A percentile compares a stretch with the other conserved stretches of the same genome.
Conservation (phyloP, 2,113 vertebrate genomes). For the Vulpes lagopus region DNA sequence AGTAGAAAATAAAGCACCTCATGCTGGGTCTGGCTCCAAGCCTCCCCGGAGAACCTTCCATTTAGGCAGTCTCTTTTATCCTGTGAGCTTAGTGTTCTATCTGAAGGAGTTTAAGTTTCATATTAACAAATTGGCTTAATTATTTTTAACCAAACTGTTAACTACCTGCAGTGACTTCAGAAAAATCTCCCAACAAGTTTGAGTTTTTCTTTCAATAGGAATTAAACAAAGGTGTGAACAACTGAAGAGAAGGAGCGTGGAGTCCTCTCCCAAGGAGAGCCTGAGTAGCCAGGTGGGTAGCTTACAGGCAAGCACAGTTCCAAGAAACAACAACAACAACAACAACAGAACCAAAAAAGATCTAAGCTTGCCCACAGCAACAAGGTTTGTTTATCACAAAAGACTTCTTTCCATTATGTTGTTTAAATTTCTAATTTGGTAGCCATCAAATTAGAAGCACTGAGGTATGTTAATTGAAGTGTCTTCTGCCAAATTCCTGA, state of each 20-base stretch:
- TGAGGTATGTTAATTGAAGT: constrained; percentile 82
- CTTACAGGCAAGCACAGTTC: constrained; percentile 75
- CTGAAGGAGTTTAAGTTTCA: constrained; percentile 78
- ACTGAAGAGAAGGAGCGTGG: constrained; percentile 68
- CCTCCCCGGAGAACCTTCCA: constrained; percentile 71
- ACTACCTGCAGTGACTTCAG: constrained; percentile 69
- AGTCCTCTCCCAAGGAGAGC: constrained; percentile 69
- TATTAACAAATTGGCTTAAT: constrained; percentile 84
- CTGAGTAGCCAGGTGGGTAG: constrained; percentile 77
- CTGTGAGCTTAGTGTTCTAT: constrained; percentile 64
- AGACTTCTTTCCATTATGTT: constrained; percentile 73
- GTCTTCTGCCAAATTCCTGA: constrained; percentile 75
- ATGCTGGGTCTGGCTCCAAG: constrained; percentile 77
- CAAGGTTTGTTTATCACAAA: constrained; percentile 76
- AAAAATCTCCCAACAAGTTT: constrained; percentile 82
- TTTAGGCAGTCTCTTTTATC: constrained; percentile 70
- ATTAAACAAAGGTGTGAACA: constrained; percentile 84
- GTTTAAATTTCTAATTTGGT: constrained; percentile 84
- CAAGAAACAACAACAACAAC: constrained; percentile 24
- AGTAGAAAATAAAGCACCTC: constrained; percentile 79
- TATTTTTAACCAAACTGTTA: constrained; percentile 85
- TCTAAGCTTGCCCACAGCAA: constrained; percentile 62
- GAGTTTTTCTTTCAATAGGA: constrained; percentile 80
- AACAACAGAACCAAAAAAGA: constrained; percentile 1
- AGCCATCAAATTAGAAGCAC: constrained; percentile 75